A percentile compares a stretch with the other conserved stretches of the same genome.
Conservation (phyloP, 2,113 vertebrate genomes). For the Cheirogaleus medius region DNA sequence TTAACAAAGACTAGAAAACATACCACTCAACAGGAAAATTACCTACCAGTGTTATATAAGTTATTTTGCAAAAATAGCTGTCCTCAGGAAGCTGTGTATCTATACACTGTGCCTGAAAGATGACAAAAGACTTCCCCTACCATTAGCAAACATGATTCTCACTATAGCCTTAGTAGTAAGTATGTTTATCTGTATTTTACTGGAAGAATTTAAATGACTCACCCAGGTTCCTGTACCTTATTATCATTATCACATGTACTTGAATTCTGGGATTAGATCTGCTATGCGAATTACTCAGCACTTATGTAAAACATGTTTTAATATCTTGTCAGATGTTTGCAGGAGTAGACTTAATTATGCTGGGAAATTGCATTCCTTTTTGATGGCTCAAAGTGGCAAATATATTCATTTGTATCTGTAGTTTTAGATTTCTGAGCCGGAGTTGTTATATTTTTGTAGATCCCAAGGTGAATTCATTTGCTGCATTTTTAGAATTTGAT, state of each 20-base stretch:
- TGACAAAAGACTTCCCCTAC: neutral
- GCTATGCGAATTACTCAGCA: neutral
- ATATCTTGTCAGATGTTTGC: slow-evolving; percentile 6
- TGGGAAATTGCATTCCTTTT: neutral
- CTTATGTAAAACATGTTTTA: neutral
- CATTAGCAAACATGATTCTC: neutral
- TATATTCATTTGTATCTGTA: neutral
- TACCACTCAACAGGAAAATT: neutral
- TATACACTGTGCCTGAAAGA: neutral
- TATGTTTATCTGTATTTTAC: neutral
- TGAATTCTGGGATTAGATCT: slow-evolving; percentile 3
- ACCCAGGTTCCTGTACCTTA: neutral
- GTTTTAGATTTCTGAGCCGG: neutral
- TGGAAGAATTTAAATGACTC: neutral
- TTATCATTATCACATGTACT: neutral
- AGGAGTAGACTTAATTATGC: slow-evolving; percentile 13
- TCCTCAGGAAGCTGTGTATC: neutral
- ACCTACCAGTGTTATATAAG: neutral
- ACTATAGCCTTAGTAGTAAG: neutral
- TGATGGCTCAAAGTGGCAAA: neutral
- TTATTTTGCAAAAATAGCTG: neutral
- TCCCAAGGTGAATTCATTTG: neutral
- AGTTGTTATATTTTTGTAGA: slow-evolving; percentile 5
- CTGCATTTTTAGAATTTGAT: neutral
- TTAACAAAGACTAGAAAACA: neutral